Evolutionary conservation across 2,888 invertebrate species (phyloP), one percentile per base, ranked within the genome.

Genomic region (Ormyrus pomaceus): DNA sequence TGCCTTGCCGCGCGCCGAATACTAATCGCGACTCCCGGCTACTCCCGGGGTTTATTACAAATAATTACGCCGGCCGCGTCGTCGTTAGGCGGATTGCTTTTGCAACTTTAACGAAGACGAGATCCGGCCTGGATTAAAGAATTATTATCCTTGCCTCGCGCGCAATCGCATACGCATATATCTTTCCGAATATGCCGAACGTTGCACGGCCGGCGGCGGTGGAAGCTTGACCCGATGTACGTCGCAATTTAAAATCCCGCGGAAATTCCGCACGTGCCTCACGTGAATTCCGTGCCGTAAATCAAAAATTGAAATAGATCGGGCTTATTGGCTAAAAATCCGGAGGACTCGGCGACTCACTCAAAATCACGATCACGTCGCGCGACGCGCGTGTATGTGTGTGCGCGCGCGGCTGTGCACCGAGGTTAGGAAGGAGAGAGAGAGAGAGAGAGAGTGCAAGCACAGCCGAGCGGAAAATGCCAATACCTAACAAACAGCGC

Each of bases 231-330:
- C 51, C 51, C 8, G n/a, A 64, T 34, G 65, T 65, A 66, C 62
- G 61, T 58, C 65, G 46, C 61, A 50, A 65, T 56, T 19, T 19
- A 48, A 55, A 68, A 58, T 34, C 34, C 2, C 34, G 34, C 34
- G 34, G 34, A 59, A 69, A 77, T 59, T 71, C 51, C 48, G 48
- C 46, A 77, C 50, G 45, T 11, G 0, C 0, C 64, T 59, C 74
- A 34, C 75, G 79, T 75, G 65, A 64, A 70, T 70, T 19, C 55
- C 46, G 58, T 10, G 11, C 51, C 7, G 70, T 75, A 75, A 74
- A 75, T 79, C 75, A 75, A 74, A 70, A 58, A 75, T 75, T 48
- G 75, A 75, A 70, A 69, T 64, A 74, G 64, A 58, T 58, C n/a
- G 51, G 34, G 34, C 62, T 58, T 79, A 51, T 62, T 71, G 65